phyloP scores from a whole-genome alignment of 1,140 invertebrate species.

The Drosophila teissieri region DNA sequence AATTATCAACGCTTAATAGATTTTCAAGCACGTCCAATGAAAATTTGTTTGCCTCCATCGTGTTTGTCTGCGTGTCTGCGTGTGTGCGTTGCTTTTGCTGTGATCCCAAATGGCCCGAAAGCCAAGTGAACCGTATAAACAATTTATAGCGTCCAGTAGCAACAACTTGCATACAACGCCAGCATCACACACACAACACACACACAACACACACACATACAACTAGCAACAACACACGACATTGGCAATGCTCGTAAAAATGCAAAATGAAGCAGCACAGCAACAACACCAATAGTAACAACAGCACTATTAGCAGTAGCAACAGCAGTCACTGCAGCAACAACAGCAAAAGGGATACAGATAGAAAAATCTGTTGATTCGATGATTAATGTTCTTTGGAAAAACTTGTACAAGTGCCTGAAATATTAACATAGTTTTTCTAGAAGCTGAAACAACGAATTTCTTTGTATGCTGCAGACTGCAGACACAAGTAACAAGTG shows the following conservation, averaged over 20 bases:
- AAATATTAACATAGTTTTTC: no score
- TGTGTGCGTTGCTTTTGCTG: constrained; percentile 40
- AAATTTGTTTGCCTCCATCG: constrained; percentile 59
- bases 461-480: no score
- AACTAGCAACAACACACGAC: constrained; percentile 40
- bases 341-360: neutral
- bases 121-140: constrained; percentile 81
- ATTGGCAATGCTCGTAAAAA: constrained; percentile 71
- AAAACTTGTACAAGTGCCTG: no score
- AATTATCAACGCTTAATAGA: constrained; percentile 78
- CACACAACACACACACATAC: neutral
- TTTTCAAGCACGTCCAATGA: constrained; percentile 75
- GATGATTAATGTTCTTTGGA: no score
- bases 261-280: constrained; percentile 70
- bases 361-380: neutral
- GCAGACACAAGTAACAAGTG: no score
- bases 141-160: constrained; percentile 68
- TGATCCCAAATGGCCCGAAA: constrained; percentile 81
- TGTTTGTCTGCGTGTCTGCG: constrained; percentile 21
- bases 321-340: constrained; percentile 7
- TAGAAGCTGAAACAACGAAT: no score
- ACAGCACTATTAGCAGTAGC: constrained; percentile 10
- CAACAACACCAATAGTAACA: neutral
- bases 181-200: constrained; percentile 19
- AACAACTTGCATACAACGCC: constrained; percentile 30